Base-by-base conservation (phyloP, 2,113 vertebrate genomes). In the Chamaetylas fuelleborni region DNA sequence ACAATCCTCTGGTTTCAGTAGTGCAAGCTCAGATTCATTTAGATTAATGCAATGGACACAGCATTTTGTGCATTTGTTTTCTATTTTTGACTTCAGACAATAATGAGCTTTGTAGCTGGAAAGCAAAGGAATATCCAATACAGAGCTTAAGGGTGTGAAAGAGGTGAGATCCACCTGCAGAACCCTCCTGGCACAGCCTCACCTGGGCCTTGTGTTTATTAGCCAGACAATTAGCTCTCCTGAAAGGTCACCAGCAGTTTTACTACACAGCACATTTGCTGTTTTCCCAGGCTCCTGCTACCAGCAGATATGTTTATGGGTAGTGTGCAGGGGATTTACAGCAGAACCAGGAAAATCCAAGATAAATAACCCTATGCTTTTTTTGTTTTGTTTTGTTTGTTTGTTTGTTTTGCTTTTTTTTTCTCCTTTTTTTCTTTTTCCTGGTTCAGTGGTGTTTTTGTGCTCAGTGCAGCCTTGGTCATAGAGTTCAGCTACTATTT, bases 71-170 rank as follows among this genome's bases (percentile, higher is more conserved):
- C n/a, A 24, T 92, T 88, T 81, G 53, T 56, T 77, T 95, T 80
- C 88, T 90, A 19, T 38, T 94, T 92, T 78, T 73, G 25, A 50
- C 72, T 45, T 94, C 86, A 81, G 60, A 95, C 90, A 93, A 90
- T 92, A 79, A 77, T 16, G 74, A 73, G 76, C 61, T 96, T 97
- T 73, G 83, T 73, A 83, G 62, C 86, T 96, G 51, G 95, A 94
- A 95, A 89, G 42, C 72, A 89, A 77, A 95, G 73, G 51, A 85
- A 42, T 73, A 50, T 42, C 58, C 26, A 53, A 87, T 91, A 88
- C 56, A 88, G 77, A 83, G 71, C 79, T 71, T 42, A 58, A 69
- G 43, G 50, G 14, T 69, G 34, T 36, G 60, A 60, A 86, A 73
- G 85, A 57, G 38, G 53, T 0, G 1, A 92, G 77, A 84, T 76